These are phyloP conservation scores for Agrilus planipennis DNA, from an alignment of 1,140 invertebrate genomes.

Conservation along the genomic window DNA sequence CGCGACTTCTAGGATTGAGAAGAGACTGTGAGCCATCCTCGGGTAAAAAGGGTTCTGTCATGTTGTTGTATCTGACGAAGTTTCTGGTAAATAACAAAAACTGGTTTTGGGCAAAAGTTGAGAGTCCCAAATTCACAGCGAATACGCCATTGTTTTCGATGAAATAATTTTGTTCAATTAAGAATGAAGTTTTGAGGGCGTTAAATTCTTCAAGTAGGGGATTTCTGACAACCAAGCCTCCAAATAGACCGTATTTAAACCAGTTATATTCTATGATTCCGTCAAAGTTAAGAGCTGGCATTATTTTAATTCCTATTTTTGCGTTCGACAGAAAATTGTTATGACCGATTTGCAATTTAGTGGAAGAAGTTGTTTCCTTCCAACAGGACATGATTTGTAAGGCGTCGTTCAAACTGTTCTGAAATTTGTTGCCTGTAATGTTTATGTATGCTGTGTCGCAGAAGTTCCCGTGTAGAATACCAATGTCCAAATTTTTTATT, in stretches of 20 bases:
- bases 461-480: slow-evolving; percentile 70
- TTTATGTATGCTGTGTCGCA: slow-evolving; percentile 67
- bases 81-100: slow-evolving; percentile 79
- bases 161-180: slow-evolving; percentile 84
- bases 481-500: slow-evolving; percentile 69
- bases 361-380: slow-evolving; percentile 43
- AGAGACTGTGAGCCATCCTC: slow-evolving; percentile 46
- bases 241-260: slow-evolving; percentile 69
- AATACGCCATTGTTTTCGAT: slow-evolving; percentile 75
- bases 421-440: slow-evolving; percentile 76
- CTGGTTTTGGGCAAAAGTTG: slow-evolving; percentile 71
- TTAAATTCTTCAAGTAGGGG: slow-evolving; percentile 59
- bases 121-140: slow-evolving; percentile 76
- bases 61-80: slow-evolving; percentile 73
- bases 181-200: slow-evolving; percentile 50
- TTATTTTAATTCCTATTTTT: slow-evolving; percentile 63
- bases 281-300: slow-evolving; percentile 72
- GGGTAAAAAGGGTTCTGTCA: slow-evolving; percentile 74
- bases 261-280: slow-evolving; percentile 77
- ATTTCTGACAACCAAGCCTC: slow-evolving; percentile 81
- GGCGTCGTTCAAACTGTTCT: slow-evolving; percentile 59
- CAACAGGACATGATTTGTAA: slow-evolving; percentile 72
- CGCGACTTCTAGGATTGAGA: slow-evolving; percentile 74
- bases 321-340: slow-evolving; percentile 70
- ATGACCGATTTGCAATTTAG: slow-evolving; percentile 69